Base-by-base conservation (phyloP, 2,888 invertebrate genomes). In the Nemoura dubitans region DNA sequence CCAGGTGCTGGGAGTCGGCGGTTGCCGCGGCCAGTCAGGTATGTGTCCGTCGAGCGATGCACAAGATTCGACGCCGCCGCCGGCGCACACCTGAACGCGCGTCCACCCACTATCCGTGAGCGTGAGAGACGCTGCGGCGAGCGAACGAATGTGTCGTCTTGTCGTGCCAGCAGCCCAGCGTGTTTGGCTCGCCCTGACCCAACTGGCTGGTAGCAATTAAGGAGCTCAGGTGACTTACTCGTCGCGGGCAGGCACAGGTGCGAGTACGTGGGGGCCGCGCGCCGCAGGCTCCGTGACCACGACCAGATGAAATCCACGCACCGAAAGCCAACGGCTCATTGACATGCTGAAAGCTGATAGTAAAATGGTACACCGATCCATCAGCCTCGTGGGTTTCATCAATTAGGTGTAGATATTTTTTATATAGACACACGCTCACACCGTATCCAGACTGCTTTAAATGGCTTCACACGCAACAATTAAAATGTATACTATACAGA, bases 161-260 rank as follows among this genome's bases (percentile, higher is more conserved):
- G 36, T 36, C 36, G 36, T 36, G 36, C 36, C 36, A n/a, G n/a
- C n/a, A n/a, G n/a, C 36, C 36, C 36, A 36, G 36, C 36, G 36
- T 6, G 36, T 36, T n/a, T n/a, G n/a, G n/a, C 36, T 59, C 59
- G 59, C 10, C 59, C n/a, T 1, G n/a, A n/a, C n/a, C n/a, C n/a
- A n/a, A 1, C 10, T 78, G 10, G 78, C 7, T 81, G 30, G 81
- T 81, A 81, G 81, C 81, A 81, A 81, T 30, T 28, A 81, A 30
- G 81, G 81, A 81, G 81, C 30, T 26, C 28, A 30, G 78, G 28
- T 81, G 81, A 30, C 81, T 81, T 81, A 30, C 81, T n/a, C 78
- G 59, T 0, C 30, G n/a, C 30, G n/a, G 7, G 81, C 81, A 16
- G n/a, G 81, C 81, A 30, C 81, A 28, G 30, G 81, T 81, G 81